Base-by-base conservation (phyloP, 2,797 vertebrate species). In the Coendou prehensilis region DNA sequence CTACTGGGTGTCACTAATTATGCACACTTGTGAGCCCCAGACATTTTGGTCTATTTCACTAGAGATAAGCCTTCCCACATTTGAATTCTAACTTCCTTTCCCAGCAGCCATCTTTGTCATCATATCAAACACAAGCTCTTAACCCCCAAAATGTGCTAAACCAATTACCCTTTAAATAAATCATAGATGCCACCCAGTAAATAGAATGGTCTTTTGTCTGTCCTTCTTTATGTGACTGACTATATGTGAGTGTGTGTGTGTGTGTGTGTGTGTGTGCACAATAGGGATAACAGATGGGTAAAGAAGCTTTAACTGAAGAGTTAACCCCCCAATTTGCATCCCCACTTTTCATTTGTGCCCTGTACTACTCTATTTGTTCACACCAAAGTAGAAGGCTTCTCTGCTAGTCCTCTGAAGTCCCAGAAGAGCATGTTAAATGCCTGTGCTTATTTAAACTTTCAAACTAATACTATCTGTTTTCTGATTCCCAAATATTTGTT, bases 61-160 rank as follows among this genome's bases (percentile, higher is more conserved):
- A 85, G 50, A 71, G 33, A 89, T 54, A 89, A 81, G 22, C 14
- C 54, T 86, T 69, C 22, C 9, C 59, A 47, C 9, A 37, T 69
- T 63, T 83, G 71, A 73, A 59, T 57, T 93, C 41, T 64, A 91
- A 79, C 6, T 73, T 47, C 15, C 2, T 92, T 87, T 84, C 41
- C 79, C 30, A 84, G 28, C 9, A 85, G 71, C 59, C 28, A 52
- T 37, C 23, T 37, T 87, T 75, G 22, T 75, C 57, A 59, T 63
- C 76, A 64, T 5, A 84, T 71, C 57, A 79, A 93, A 87, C 64
- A 90, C n/a, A 67, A 87, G 41, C 23, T 45, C 13, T 94, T 73
- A 15, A 23, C 33, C 1, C 61, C 92, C 73, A 59, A 57, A 93
- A 79, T 50, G 14, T 61, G 22, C 59, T 93, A 84, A 76, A 79